Evolutionary conservation across 2,797 vertebrate genomes (phyloP), one percentile per base, ranked within the genome.

Genomic region (Bovichtus diacanthus): DNA sequence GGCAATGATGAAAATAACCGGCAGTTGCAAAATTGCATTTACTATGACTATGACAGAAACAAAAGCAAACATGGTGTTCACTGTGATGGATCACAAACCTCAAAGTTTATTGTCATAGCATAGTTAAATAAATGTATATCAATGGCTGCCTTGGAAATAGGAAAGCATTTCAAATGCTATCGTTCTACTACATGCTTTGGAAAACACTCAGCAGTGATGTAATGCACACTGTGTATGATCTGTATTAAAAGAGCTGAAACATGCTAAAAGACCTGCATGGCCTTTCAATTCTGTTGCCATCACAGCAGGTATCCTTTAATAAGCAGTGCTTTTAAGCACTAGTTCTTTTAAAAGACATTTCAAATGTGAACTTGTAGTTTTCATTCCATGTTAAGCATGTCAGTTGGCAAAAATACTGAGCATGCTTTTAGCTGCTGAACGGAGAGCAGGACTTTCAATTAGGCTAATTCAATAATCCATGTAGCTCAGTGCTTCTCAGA

Each of bases 401-500:
- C 8, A 61, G n/a, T 41, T 2, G 31, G 58, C 44, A n/a, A 56
- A 66, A 69, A 21, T 11, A 54, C 29, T 47, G 27, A 70, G 27
- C 67, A 54, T 58, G 60, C 70, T 73, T 44, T 71, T 16, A 69
- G 43, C 12, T 36, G 59, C 5, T 18, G 16, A 1, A 23, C 63
- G 49, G n/a, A 58, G 29, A 80, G 9, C 43, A 62, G 49, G 19
- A 31, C 38, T 60, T 76, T 54, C 44, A 51, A 38, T 51, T 13
- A 56, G 44, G 19, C 31, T 66, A 43, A 76, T 70, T 69, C 12
- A 76, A 64, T 74, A 41, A 60, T 10, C 47, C 19, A 8, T 31
- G 25, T 23, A 27, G 51, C 53, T 76, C 21, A 23, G 41, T 23
- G 44, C 51, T 38, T 43, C 53, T 49, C 21, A 44, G 63, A 69